Evolutionary conservation across 2,113 vertebrate genomes (phyloP), one percentile per base, ranked within the genome.

Genomic region (Chaenogobius annularis): DNA sequence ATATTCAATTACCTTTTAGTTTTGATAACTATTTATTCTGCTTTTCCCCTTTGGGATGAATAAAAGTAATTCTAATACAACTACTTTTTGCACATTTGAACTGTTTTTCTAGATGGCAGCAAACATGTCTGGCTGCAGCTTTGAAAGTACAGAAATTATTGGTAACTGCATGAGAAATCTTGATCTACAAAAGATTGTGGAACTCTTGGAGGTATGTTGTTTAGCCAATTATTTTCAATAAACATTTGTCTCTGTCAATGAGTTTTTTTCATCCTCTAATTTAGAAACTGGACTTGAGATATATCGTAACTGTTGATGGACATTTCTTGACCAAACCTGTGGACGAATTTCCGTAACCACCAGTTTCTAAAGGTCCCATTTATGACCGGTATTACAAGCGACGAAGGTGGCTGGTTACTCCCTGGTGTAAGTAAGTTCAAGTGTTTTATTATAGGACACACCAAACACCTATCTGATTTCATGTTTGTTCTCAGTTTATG

Each of bases 81-180:
- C 3, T 55, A 5, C 1, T 1, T n/a, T n/a, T n/a, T 52, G 66
- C 14, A 5, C 6, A 55, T 15, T 5, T 47, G 19, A 54, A 3
- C 84, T n/a, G 75, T 19, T 78, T 47, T 46, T 12, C 66, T 70
- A 94, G 93, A 7, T 71, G 6, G 20, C 82, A 4, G 91, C 89
- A 70, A 90, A 93, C 55, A 0, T n/a, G n/a, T 90, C 87, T 22
- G 91, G 87, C 73, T 93, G 93, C 80, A 89, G 88, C 77, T 48
- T 75, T 7, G 83, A 90, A 44, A 91, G 83, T 83, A 83, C 91
- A 76, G 68, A 93, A 82, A 69, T 66, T 40, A 84, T 93, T 0
- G 77, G 80, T 46, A 75, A 90, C 5, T 94, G 93, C 75, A 58
- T 93, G 22, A 93, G 44, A 82, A 85, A 80, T 47, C 13, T 89